phyloP scores from a whole-genome alignment of 30 jellyfish, hydroid and myxozoan genomes.

The Rhopilema esculentum region DNA sequence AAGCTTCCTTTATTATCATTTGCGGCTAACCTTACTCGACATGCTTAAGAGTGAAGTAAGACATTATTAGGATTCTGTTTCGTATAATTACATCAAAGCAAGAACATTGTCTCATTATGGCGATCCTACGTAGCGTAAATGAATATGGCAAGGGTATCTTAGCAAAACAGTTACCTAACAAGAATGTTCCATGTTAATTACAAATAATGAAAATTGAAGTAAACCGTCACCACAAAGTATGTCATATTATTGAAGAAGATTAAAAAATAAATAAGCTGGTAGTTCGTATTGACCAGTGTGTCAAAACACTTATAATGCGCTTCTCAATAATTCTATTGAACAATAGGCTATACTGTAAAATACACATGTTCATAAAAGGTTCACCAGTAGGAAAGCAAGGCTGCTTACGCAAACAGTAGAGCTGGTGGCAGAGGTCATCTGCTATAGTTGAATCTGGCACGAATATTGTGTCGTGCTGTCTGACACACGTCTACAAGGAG shows the following conservation, averaged over 20 bases:
- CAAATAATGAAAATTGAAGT: too few species aligned
- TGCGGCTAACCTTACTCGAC: too few species aligned
- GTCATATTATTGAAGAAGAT: neutral
- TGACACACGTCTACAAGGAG: neutral
- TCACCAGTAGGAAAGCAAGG: too few species aligned
- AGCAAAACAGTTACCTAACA: too few species aligned
- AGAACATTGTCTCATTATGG: too few species aligned
- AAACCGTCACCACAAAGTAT: neutral
- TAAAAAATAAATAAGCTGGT: neutral
- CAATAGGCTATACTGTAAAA: neutral
- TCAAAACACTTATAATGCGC: neutral
- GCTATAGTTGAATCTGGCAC: neutral
- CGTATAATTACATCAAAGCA: too few species aligned
- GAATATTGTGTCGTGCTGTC: conserved; percentile 14
- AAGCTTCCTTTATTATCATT: too few species aligned
- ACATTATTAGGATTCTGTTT: too few species aligned
- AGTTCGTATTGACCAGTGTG: neutral
- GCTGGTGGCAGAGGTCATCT: conserved; percentile 49
- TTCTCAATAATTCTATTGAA: neutral
- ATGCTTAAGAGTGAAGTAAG: too few species aligned
- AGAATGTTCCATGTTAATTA: too few species aligned
- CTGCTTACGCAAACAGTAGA: conserved; percentile 1
- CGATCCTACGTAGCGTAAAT: too few species aligned
- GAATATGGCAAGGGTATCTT: too few species aligned
- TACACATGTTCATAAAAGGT: neutral